A percentile compares a stretch with the other conserved stretches of the same genome.
phyloP scores from a whole-genome alignment of 2,888 invertebrate genomes.

The Acronicta psi region DNA sequence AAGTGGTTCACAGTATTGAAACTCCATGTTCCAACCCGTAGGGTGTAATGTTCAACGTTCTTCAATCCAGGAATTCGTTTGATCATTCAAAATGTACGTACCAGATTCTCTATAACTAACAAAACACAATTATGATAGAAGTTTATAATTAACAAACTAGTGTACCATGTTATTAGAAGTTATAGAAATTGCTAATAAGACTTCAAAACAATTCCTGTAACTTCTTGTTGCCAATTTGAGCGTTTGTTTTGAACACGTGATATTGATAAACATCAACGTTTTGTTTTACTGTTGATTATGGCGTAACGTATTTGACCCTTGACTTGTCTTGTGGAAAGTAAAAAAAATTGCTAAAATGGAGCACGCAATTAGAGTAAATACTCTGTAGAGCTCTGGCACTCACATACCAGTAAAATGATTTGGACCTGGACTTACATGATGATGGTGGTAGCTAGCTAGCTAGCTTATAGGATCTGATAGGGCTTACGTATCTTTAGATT shows the following conservation, averaged over 20 bases:
- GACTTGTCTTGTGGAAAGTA: no score
- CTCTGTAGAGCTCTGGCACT: no score
- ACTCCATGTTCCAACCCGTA: constrained; percentile 26
- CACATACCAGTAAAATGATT: no score
- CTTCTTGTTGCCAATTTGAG: constrained; percentile 16
- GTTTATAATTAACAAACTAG: constrained; percentile 49
- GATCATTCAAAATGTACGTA: constrained; percentile 60
- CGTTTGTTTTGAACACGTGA: background rate
- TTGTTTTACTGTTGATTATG: no score
- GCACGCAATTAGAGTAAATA: no score
- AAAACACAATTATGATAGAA: constrained; percentile 44
- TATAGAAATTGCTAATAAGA: constrained; percentile 24
- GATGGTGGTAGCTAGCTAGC: no score
- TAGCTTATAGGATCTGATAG: no score
- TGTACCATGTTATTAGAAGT: constrained; percentile 7
- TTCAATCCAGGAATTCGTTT: constrained; percentile 33
- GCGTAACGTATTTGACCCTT: no score
- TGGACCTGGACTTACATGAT: no score
- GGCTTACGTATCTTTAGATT: no score
- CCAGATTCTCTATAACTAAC: constrained; percentile 30
- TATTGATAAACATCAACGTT: background rate
- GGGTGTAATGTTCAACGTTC: constrained; percentile 24
- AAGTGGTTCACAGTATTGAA: constrained; percentile 30
- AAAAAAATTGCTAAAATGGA: no score
- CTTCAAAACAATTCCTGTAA: constrained; percentile 29